Percentiles rank a stretch among this genome's conserved stretches.
These are phyloP conservation scores for Caenorhabditis virilis DNA, from an alignment of 2,888 invertebrate genomes.

Conservation along the genomic window DNA sequence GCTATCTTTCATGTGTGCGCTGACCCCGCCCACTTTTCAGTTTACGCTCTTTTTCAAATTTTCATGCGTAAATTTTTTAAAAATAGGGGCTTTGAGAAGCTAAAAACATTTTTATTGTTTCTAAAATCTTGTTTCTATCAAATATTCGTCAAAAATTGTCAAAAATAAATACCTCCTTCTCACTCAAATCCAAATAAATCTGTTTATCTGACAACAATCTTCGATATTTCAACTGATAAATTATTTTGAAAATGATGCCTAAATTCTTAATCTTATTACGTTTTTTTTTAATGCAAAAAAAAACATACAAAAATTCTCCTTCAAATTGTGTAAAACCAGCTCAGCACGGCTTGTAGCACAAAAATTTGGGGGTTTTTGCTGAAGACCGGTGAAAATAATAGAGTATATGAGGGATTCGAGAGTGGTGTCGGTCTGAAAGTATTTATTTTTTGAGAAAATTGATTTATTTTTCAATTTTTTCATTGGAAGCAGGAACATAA, in stretches of 20 bases:
- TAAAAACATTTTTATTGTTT: not conserved
- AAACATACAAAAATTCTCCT: not conserved
- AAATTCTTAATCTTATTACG: not conserved
- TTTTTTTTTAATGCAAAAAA: not conserved
- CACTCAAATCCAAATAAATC: no score
- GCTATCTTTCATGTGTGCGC: no score
- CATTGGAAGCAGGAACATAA: not conserved
- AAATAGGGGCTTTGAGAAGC: no score
- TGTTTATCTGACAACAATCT: not conserved
- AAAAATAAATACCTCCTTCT: no score
- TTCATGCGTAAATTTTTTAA: no score
- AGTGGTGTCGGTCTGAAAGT: no score
- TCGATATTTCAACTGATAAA: conserved; percentile 9
- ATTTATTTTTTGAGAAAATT: conserved; percentile 3
- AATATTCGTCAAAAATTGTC: not conserved
- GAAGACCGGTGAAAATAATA: conserved; percentile 18
- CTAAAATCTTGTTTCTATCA: not conserved
- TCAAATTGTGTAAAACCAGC: conserved; percentile 4
- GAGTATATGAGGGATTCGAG: conserved; percentile 20
- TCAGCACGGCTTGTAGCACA: conserved; percentile 7
- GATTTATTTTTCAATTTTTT: not conserved
- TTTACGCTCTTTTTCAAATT: no score
- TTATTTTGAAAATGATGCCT: conserved; percentile 21
- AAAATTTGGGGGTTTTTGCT: conserved; percentile 14
- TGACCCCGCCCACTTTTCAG: no score